A percentile compares a stretch with the other conserved stretches of the same genome.
phyloP scores from a whole-genome alignment of 1,140 invertebrate genomes.

The Ips nitidus region DNA sequence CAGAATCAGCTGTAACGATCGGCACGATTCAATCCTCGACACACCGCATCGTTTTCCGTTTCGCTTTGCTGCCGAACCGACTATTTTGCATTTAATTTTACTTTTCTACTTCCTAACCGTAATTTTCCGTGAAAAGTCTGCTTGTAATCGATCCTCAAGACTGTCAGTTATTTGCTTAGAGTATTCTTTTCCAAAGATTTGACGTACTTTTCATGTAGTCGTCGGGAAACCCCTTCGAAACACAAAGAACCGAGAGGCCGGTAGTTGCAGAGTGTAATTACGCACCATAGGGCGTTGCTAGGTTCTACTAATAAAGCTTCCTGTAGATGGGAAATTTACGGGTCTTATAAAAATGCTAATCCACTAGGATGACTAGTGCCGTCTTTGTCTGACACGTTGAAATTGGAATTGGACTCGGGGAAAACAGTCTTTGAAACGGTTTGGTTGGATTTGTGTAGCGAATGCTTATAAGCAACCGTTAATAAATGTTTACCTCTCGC shows the following conservation, averaged over 20 bases:
- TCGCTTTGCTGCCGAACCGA: conserved; percentile 26
- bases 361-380: too few relatives aligned
- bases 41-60: conserved; percentile 8
- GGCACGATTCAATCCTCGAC: conserved; percentile 33
- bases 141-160: too few relatives aligned
- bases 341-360: too few relatives aligned
- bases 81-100: conserved; percentile 2
- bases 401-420: too few relatives aligned
- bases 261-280: conserved; percentile 26
- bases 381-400: too few relatives aligned
- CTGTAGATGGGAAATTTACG: not conserved
- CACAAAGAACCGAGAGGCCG: conserved; percentile 40
- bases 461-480: too few relatives aligned
- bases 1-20: conserved; percentile 52
- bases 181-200: not conserved
- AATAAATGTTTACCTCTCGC: too few relatives aligned
- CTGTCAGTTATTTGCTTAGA: too few relatives aligned
- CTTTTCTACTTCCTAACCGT: not conserved
- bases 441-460: too few relatives aligned
- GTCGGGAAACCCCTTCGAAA: conserved; percentile 22
- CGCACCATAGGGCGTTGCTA: conserved; percentile 21
- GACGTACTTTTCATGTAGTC: conserved; percentile 30
- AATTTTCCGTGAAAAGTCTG: conserved; percentile 13
- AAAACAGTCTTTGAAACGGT: too few relatives aligned
- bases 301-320: conserved; percentile 4